phyloP scores from a whole-genome alignment of 2,888 invertebrate species.

The Drosophila maculinotata region DNA sequence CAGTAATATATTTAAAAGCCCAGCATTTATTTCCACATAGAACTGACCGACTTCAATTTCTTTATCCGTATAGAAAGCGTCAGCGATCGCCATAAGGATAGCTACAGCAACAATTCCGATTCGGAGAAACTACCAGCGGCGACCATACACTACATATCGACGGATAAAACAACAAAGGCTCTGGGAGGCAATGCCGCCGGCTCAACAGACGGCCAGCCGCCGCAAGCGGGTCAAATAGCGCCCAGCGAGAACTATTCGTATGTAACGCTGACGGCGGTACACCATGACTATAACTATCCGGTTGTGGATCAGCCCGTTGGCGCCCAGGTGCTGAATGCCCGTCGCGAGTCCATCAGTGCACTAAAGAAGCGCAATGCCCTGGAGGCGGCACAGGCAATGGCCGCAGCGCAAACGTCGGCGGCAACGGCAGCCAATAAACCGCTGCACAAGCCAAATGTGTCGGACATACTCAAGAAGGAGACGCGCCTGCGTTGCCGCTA shows the following conservation, averaged over 20 bases:
- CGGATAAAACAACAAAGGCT: slow-evolving; percentile 82
- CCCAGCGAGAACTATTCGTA: slow-evolving; percentile 91
- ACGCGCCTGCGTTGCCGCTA: slow-evolving; percentile 87
- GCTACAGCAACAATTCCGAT: slow-evolving; percentile 76
- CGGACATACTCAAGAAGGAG: slow-evolving; percentile 82
- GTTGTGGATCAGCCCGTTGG: slow-evolving; percentile 85
- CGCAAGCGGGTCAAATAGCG: slow-evolving; percentile 75
- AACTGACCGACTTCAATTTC: no score
- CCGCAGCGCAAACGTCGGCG: slow-evolving; percentile 82
- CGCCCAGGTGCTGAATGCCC: slow-evolving; percentile 83
- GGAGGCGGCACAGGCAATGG: slow-evolving; percentile 83
- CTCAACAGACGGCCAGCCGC: slow-evolving; percentile 46
- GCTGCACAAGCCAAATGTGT: slow-evolving; percentile 73
- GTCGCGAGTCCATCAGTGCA: slow-evolving; percentile 87
- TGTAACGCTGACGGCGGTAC: slow-evolving; percentile 91
- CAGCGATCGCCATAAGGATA: slow-evolving; percentile 79
- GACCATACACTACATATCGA: slow-evolving; percentile 87
- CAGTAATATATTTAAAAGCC: slow-evolving; percentile 66
- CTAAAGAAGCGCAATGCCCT: slow-evolving; percentile 89
- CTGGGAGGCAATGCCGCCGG: slow-evolving; percentile 28
- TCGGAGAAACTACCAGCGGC: slow-evolving; percentile 79
- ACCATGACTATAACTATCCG: slow-evolving; percentile 95
- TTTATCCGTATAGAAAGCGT: slow-evolving; percentile 78
- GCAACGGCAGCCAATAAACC: slow-evolving; percentile 78
- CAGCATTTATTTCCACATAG: background rate